Base-by-base conservation (phyloP, 2,888 invertebrate genomes). In the Myopa tessellatipennis region DNA sequence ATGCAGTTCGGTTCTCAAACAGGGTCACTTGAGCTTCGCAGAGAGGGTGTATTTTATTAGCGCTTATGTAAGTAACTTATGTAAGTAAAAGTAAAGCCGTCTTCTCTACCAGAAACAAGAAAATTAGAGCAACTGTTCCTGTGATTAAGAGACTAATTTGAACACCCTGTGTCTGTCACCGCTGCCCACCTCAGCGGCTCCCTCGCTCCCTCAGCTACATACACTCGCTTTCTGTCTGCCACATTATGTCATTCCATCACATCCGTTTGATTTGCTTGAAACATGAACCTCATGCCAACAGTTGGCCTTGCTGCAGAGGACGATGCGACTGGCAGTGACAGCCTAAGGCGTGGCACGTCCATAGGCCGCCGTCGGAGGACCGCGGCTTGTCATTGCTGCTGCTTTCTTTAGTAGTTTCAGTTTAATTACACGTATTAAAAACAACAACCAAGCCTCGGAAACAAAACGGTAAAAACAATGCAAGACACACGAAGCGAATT, bases 341-440 rank as follows among this genome's bases (percentile, higher is more conserved):
- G 79, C 81, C 78, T 78, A 84, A 83, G 84, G 82, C 82, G 81
- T 74, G 80, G 76, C 80, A 84, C 80, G 80, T 81, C 73, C 75
- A 74, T 78, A 79, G 50, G 70, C 52, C 74, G 73, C 73, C 72
- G 77, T 76, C 63, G 68, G 77, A 78, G 78, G 75, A 76, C 78
- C 61, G 79, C 78, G 78, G 77, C 79, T 79, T 79, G 80, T 80
- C 80, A 81, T 80, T 82, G 81, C 80, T 81, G 77, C 79, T 81
- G 79, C 80, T 81, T 82, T 81, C 77, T 69, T 75, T 77, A 68
- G 52, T 70, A 67, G 78, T 72, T 79, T 79, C 82, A 83, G 83
- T 85, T 84, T 86, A 86, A 87, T 86, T 87, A 85, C 84, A 85
- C 83, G 80, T 82, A 84, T 85, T 85, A 84, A 84, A 84, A 83